Evolutionary conservation across 1,140 invertebrate species (phyloP).

Genomic region (Tetranychus cinnabarinus): DNA sequence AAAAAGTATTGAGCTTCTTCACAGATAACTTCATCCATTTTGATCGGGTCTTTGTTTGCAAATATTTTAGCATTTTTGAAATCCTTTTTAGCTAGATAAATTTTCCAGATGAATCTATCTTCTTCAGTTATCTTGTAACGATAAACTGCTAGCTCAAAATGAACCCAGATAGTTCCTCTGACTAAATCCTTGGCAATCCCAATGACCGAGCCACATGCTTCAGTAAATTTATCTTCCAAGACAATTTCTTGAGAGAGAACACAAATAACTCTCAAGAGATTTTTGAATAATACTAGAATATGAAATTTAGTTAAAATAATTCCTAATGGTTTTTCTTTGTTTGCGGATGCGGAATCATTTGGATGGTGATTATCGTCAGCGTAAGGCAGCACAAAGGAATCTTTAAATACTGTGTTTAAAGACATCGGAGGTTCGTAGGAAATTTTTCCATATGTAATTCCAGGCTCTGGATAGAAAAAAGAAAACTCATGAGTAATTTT

Average conservation of each 20-base stretch:
- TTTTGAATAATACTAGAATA: conserved; percentile 51
- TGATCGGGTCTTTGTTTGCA: conserved; percentile 44
- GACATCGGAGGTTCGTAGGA: conserved; percentile 17
- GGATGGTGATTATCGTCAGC: no score
- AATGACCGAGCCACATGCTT: conserved; percentile 44
- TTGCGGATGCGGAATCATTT: neutral
- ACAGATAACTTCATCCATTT: conserved; percentile 56
- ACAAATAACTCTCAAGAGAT: conserved; percentile 57
- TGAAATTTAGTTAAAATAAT: conserved; percentile 79
- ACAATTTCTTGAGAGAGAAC: conserved; percentile 62
- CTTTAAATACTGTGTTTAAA: conserved; percentile 29
- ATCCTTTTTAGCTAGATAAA: conserved; percentile 44
- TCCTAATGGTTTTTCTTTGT: conserved; percentile 30
- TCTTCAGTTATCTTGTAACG: conserved; percentile 62
- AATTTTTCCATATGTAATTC: conserved; percentile 22
- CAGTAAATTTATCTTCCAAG: conserved; percentile 55
- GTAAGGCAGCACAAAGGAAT: conserved; percentile 28
- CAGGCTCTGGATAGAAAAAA: conserved; percentile 18
- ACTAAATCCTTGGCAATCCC: conserved; percentile 56
- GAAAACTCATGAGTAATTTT: neutral
- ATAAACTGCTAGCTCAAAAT: conserved; percentile 51
- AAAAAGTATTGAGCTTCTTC: conserved; percentile 75
- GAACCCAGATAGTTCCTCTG: conserved; percentile 58
- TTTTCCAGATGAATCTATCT: conserved; percentile 58
- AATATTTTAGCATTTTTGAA: conserved; percentile 64